phyloP scores from a whole-genome alignment of 2,113 vertebrate species.

The Herpetotheres cachinnans region DNA sequence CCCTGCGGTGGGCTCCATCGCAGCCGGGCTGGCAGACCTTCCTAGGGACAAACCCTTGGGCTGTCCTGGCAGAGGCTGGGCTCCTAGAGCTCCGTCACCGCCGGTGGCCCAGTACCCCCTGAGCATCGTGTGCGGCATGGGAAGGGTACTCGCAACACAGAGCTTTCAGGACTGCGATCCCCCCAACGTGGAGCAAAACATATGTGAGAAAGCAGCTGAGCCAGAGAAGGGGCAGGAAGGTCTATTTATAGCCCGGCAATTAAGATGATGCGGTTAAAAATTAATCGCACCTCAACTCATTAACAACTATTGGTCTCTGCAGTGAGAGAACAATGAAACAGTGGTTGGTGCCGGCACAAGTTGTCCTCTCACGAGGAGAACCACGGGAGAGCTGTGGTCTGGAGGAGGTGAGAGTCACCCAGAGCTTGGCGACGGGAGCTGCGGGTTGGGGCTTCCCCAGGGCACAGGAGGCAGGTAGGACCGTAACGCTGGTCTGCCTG shows the following conservation, averaged over 20 bases:
- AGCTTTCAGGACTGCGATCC: not conserved
- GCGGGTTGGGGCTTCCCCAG: not conserved
- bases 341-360: not conserved
- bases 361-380: not conserved
- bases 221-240: not conserved
- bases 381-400: not conserved
- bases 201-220: not conserved
- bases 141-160: accelerated
- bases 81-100: accelerated
- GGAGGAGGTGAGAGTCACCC: not conserved
- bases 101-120: accelerated
- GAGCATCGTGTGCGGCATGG: accelerated
- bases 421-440: not conserved
- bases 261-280: constrained; percentile 11
- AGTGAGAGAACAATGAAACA: accelerated
- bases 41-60: not conserved
- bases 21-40: accelerated
- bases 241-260: constrained; percentile 24
- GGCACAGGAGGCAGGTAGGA: not conserved
- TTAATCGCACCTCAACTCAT: not conserved
- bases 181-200: not conserved
- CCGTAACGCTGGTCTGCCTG: accelerated
- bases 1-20: accelerated
- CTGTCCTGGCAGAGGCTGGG: no score
- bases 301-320: not conserved